Evolutionary conservation across 1,140 invertebrate species (phyloP), one percentile per base, ranked within the genome.

Genomic region (Ladona fulva): DNA sequence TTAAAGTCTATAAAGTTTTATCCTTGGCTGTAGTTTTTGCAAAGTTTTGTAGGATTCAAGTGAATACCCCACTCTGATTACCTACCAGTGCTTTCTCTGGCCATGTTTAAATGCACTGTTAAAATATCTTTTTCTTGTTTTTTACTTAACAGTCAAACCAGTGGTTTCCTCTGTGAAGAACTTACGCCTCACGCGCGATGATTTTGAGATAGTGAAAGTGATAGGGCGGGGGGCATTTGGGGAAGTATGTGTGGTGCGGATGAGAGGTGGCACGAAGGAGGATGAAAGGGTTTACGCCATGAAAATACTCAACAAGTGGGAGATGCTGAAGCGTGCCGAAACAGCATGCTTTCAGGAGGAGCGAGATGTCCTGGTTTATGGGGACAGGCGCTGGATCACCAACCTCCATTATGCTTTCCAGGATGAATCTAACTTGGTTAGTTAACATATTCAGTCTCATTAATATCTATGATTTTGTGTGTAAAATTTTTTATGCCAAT

Each of bases 301-400:
- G 97, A 99, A 99, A 89, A 98, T 99, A 83, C 88, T 99, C 37
- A 99, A 99, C 86, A 99, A 99, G 87, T 99, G 97, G 96, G 98
- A 99, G 86, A 99, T 99, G 97, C 86, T 99, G 24, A 99, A 96
- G 87, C 88, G 97, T 81, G 98, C 97, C 0, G 98, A 99, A 85
- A 96, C 94, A 0, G 94, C 95, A 52, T 96, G 94, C 84, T 95
- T 96, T 82, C 85, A 96, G 85, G 98, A 99, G 85, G 98, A 99
- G 85, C 87, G 98, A 79, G 97, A 99, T 87, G 97, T 99, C 59
- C 87, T 99, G 76, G 97, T 99, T 3, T 97, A 95, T 84, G 98
- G 97, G 73, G 97, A 99, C 87, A 88, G 96, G 77, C 87, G 95
- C 80, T 99, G 98, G 98, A 99, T 99, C 82, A 99, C 98, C 44